A percentile compares a stretch with the other conserved stretches of the same genome.
Evolutionary conservation across 1,140 invertebrate genomes (phyloP).

Genomic region (Drosophila azteca): DNA sequence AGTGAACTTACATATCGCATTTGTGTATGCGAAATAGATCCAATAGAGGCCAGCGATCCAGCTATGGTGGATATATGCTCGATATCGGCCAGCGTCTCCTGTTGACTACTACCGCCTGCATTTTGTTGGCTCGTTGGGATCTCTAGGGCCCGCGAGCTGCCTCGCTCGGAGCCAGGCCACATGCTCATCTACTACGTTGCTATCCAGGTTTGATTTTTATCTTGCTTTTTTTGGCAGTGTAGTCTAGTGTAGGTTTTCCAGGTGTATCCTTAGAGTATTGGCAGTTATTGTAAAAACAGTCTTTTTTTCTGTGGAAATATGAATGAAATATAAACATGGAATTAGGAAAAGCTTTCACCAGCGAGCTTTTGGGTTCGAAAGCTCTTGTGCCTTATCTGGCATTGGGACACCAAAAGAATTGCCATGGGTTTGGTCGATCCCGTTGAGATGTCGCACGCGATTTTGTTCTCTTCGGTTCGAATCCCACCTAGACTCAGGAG

Average conservation of each 20-base stretch:
- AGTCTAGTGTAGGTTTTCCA: background rate
- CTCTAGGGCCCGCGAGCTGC: slow-evolving; percentile 73
- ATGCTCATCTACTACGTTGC: slow-evolving; percentile 37
- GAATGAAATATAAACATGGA: no score
- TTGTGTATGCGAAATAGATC: slow-evolving; percentile 85
- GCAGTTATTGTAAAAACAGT: slow-evolving; percentile 22
- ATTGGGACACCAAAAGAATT: background rate
- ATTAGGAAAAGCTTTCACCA: background rate
- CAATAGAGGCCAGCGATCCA: slow-evolving; percentile 87
- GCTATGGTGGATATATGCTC: slow-evolving; percentile 87
- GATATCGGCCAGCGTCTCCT: slow-evolving; percentile 81
- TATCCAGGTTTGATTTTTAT: slow-evolving; percentile 48
- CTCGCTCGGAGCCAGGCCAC: slow-evolving; percentile 72
- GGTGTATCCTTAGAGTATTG: background rate
- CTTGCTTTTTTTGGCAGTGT: background rate
- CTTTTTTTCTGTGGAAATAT: background rate
- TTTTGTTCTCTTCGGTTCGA: slow-evolving; percentile 47
- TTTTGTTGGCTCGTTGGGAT: slow-evolving; percentile 69
- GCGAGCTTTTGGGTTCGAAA: slow-evolving; percentile 30
- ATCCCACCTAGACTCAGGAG: background rate
- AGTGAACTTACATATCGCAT: slow-evolving; percentile 71
- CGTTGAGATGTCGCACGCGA: slow-evolving; percentile 16
- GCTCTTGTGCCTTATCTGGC: slow-evolving; percentile 20
- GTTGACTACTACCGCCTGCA: slow-evolving; percentile 75
- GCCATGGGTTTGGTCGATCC: slow-evolving; percentile 46